Base-by-base conservation (phyloP, 2,888 invertebrate genomes). In the Macropis europaea region DNA sequence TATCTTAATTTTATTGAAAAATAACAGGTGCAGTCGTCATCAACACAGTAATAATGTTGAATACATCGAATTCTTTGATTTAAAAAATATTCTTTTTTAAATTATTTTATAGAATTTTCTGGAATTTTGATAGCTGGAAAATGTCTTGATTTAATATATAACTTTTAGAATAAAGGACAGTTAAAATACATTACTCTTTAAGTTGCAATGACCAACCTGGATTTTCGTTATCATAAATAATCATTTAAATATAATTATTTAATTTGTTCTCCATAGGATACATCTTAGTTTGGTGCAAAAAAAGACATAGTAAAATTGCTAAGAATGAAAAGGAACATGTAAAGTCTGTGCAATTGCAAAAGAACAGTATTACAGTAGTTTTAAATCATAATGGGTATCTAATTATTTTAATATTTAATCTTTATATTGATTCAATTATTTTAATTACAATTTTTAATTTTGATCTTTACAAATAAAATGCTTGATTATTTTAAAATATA, bases 311-410 rank as follows among this genome's bases (percentile, higher is more conserved):
- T 15, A 52, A 42, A n/a, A 4, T 0, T 5, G 28, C 13, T 5
- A 30, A 24, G 6, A 48, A 60, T 19, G 38, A 53, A 17, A 83
- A 73, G 38, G 73, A 73, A 13, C 76, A 82, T 13, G 17, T 82
- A 0, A 87, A 86, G 43, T 73, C 80, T 11, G 57, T 83, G 6
- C 69, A 52, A 22, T 64, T 88, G 9, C 79, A 83, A 26, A 82
- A 79, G 9, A 57, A 47, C 26, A 72, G 57, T 48, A 82, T 88
- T 24, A 84, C 81, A 6, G 72, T 62, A 22, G 79, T 87, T n/a
- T 24, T 74, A 13, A 50, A 75, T 48, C 52, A 81, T 11, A 53
- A 82, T 22, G 67, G 79, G 87, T 87, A 79, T 53, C 36, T 47
- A 11, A 30, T 1, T 7, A 13, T 42, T 19, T 11, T 34, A 11